Evolutionary conservation across 2,888 invertebrate genomes (phyloP).

Genomic region (Iphiclides podalirius): DNA sequence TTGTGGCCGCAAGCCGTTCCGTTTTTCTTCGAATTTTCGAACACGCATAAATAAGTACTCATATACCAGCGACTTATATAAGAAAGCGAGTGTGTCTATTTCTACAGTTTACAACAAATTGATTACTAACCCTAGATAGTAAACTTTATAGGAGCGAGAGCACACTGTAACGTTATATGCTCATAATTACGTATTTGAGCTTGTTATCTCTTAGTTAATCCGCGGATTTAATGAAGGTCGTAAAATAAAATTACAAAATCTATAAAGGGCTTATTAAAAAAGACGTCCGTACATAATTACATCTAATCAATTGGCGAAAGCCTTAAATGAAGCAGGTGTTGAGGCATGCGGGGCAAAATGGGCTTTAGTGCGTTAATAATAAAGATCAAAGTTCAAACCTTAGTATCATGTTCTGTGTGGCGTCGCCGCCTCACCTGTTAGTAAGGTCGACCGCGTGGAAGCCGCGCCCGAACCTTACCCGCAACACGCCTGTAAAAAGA

Average conservation of each 20-base stretch:
- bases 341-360: constrained; percentile 13
- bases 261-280: constrained; percentile 17
- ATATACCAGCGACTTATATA: too few species aligned
- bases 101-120: too few species aligned
- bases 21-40: too few species aligned
- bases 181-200: constrained; percentile 1
- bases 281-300: constrained; percentile 12
- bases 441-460: constrained; percentile 74
- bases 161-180: not conserved
- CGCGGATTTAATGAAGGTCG: constrained; percentile 3
- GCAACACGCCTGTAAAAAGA: constrained; percentile 62
- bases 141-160: not conserved
- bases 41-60: too few species aligned
- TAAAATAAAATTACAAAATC: constrained; percentile 13
- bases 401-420: constrained; percentile 78
- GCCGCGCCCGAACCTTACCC: constrained; percentile 72
- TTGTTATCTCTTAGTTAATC: constrained; percentile 1
- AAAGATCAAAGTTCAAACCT: constrained; percentile 73
- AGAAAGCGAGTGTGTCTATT: too few species aligned
- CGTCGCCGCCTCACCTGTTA: constrained; percentile 77
- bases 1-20: constrained; percentile 1
- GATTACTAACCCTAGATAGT: not conserved
- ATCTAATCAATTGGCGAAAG: constrained; percentile 19
- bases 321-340: constrained; percentile 16
- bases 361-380: constrained; percentile 36